phyloP scores from a whole-genome alignment of 2,113 vertebrate genomes.

The Gymnorhina tibicen region DNA sequence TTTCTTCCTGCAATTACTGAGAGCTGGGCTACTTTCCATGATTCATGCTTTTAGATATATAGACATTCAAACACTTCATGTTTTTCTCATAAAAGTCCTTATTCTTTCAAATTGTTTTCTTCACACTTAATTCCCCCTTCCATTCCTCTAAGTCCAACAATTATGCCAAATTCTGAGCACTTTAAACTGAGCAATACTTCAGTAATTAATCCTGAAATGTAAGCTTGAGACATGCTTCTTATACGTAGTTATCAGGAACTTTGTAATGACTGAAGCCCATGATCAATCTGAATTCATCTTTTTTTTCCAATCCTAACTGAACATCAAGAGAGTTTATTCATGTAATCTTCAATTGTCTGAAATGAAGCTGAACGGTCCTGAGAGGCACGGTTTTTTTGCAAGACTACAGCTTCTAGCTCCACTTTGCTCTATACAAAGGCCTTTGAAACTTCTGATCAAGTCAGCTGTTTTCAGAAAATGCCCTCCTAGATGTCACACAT shows the following conservation, averaged over 20 bases:
- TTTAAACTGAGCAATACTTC: not conserved
- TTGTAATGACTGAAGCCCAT: not conserved
- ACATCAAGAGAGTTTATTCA: not conserved
- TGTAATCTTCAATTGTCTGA: not conserved
- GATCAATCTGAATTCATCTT: not conserved
- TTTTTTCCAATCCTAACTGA: not conserved
- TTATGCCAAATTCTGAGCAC: not conserved
- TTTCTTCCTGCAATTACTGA: not conserved
- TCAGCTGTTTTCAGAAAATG: not conserved
- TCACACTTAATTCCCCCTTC: not conserved
- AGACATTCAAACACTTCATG: not conserved
- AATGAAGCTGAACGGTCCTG: not conserved
- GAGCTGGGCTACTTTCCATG: not conserved
- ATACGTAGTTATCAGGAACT: not conserved
- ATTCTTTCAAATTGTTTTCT: not conserved
- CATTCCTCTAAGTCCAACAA: not conserved
- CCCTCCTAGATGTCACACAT: rapidly evolving
- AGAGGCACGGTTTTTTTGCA: not conserved
- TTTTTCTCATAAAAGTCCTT: not conserved
- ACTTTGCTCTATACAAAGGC: not conserved
- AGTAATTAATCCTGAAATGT: not conserved
- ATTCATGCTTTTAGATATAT: not conserved
- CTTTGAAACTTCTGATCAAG: not conserved
- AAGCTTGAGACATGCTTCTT: not conserved
- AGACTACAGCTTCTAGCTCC: not conserved